Percentiles rank a stretch among this genome's conserved stretches.
Evolutionary conservation across 2,888 invertebrate genomes (phyloP).

Genomic region (Nomada hirtipes): DNA sequence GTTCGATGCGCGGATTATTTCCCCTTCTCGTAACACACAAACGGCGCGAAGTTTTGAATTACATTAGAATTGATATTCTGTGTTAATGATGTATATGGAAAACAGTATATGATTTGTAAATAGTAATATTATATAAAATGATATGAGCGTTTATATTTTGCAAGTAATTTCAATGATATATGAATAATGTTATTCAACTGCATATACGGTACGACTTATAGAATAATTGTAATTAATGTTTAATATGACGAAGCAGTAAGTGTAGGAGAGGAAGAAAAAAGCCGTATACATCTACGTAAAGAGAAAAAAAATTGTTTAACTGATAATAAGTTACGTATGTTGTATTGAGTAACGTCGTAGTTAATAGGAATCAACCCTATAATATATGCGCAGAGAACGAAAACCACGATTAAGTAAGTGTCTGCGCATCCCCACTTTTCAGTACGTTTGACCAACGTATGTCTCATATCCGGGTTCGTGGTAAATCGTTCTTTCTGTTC

Average conservation of each 20-base stretch:
- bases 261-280: background rate
- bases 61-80: background rate
- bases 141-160: background rate
- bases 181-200: background rate
- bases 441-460: constrained; percentile 4
- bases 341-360: constrained; percentile 21
- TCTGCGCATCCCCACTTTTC: constrained; percentile 52
- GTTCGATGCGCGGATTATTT: background rate
- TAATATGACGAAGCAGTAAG: too few species aligned
- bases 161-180: background rate
- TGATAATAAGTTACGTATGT: constrained; percentile 7
- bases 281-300: background rate
- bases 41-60: constrained; percentile 9
- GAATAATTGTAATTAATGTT: background rate
- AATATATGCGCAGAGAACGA: constrained; percentile 43
- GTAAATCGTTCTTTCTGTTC: constrained; percentile 79
- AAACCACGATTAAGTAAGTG: constrained; percentile 6
- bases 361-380: constrained; percentile 34
- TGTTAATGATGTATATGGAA: background rate
- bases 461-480: constrained; percentile 70
- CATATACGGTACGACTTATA: background rate
- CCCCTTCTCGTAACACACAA: background rate
- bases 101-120: background rate
- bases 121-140: background rate
- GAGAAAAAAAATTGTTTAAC: background rate